Evolutionary conservation across 2,797 vertebrate genomes (phyloP), one percentile per base, ranked within the genome.

Genomic region (Anabacerthia variegaticeps): DNA sequence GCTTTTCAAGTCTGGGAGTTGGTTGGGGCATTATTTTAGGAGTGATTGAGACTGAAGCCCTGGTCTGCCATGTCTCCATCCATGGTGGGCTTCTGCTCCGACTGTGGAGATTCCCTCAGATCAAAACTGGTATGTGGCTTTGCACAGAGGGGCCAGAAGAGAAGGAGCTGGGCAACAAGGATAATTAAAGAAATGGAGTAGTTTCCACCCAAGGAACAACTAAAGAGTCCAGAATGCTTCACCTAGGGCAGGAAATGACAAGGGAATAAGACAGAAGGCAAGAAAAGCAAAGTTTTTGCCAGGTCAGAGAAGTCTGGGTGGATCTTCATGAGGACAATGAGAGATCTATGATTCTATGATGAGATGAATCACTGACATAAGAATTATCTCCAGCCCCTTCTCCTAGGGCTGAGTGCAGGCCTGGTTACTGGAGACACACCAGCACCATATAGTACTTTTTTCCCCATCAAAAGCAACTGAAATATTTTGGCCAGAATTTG

Each of bases 61-160:
- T 63, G 30, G 1, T 36, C 37, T 19, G 12, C 32, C 24, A 13
- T 12, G 2, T 4, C 27, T 36, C 52, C 36, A 5, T 20, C 59
- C 30, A 5, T 6, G 12, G 26, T 2, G 2, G 51, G 27, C 17
- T 77, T 65, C 14, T 73, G 43, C 43, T 73, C 44, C 24, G 1
- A 10, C 22, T 55, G 18, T 12, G 24, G 61, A 80, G 34, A 46
- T 59, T 30, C 32, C 30, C 61, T 54, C 14, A 7, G 17, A 26
- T 73, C 85, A 11, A 54, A 65, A 58, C 0, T 23, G 21, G 2
- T 15, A 1, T 0, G 0, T 54, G 63, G 43, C 24, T 77, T 88
- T 48, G 28, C 2, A 3, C 10, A 59, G 39, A 43, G 46, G 5
- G 26, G 14, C 28, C 44, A 16, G 77, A 73, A 66, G 62, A 72